phyloP scores from a whole-genome alignment of 2,797 vertebrate genomes.

The Acomys russatus region DNA sequence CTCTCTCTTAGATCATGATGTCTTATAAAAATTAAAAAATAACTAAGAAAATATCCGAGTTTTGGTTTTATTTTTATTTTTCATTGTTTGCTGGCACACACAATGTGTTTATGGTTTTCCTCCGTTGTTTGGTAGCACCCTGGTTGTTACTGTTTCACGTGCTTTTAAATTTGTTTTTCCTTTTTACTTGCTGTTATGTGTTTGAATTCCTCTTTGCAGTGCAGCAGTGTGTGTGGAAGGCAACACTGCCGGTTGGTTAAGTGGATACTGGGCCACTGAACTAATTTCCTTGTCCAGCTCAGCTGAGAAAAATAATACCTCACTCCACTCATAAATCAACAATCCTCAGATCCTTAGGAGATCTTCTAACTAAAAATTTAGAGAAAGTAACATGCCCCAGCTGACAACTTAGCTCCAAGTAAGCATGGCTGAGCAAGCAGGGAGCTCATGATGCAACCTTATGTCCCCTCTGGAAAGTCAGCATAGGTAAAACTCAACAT shows the following conservation, averaged over 20 bases:
- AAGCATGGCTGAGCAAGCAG: neutral
- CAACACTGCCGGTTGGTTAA: neutral
- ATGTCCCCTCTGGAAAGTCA: neutral
- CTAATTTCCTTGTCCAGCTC: neutral
- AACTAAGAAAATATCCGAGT: neutral
- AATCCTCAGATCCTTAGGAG: neutral
- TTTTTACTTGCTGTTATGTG: neutral
- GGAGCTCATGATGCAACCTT: neutral
- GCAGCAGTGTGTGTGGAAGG: neutral
- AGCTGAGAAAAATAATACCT: neutral
- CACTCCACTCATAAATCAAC: neutral
- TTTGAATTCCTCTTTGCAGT: neutral
- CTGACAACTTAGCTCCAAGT: too few species aligned
- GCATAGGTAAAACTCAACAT: neutral
- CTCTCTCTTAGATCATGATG: neutral
- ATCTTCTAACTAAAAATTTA: neutral
- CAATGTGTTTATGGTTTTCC: neutral
- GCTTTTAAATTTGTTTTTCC: neutral
- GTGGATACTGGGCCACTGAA: neutral
- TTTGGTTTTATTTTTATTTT: neutral
- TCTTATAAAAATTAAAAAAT: neutral
- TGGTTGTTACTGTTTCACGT: neutral
- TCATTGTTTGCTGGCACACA: neutral
- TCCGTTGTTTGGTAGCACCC: neutral
- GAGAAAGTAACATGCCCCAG: neutral